Evolutionary conservation across 2,888 invertebrate genomes (phyloP), one percentile per base, ranked within the genome.

Genomic region (Margaritifera margaritifera): DNA sequence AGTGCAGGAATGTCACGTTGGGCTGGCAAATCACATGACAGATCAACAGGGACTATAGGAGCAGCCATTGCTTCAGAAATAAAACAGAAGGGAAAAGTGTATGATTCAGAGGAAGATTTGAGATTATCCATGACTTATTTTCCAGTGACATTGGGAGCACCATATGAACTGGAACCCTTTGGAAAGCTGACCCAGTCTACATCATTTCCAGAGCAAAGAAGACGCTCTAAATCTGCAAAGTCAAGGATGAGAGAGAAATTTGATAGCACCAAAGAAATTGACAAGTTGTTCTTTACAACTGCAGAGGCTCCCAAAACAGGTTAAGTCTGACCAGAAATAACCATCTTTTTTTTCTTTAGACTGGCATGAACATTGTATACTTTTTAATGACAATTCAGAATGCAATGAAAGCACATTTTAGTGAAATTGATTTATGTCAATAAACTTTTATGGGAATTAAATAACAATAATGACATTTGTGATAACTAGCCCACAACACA

Each of bases 211-310:
- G 66, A 74, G 73, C 71, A 72, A 56, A 19, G 4, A 42, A 22
- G 62, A 24, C 20, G 42, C 54, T 19, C 57, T 24, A 31, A 57
- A 53, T 63, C 67, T 55, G 54, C 68, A 15, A 62, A 74, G 25
- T 71, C 76, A 18, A 71, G 69, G 31, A 67, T 55, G 20, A 52
- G 51, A 55, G 77, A 77, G 56, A 68, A 71, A 58, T 74, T 74
- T 72, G 67, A 74, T 51, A 60, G 63, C n/a, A 56, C 56, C 24
- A 69, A 71, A 55, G 65, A 73, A 57, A 59, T 80, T 4, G 77
- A 82, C n/a, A 78, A 75, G 66, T 54, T 79, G 59, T 80, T 79
- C 64, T 66, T 80, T 19, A 76, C 78, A 68, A 69, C 77, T 20
- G 69, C 71, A 18, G 79, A 80, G 53, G 81, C 80, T 18, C 81